phyloP scores from a whole-genome alignment of 2,888 invertebrate species.

The Drosophila hawaiiensis region DNA sequence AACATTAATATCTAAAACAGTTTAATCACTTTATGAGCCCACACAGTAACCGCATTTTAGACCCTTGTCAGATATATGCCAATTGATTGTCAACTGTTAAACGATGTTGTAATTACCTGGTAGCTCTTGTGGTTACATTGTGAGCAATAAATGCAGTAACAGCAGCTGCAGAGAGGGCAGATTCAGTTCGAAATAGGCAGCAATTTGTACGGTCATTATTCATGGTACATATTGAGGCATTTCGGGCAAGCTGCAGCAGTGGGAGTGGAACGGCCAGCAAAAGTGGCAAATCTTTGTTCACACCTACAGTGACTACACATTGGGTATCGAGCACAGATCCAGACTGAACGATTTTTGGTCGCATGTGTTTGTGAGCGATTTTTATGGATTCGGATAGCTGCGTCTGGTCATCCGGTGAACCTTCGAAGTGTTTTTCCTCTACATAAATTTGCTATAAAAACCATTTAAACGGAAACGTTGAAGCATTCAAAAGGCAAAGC shows the following conservation, averaged over 20 bases:
- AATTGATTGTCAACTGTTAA: conserved; percentile 71
- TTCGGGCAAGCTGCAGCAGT: conserved; percentile 26
- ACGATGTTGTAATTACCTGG: conserved; percentile 73
- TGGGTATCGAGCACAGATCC: not conserved
- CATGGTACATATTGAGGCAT: conserved; percentile 70
- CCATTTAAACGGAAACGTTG: conserved; percentile 80
- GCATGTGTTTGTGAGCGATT: conserved; percentile 71
- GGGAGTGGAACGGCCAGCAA: conserved; percentile 66
- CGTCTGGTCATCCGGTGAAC: conserved; percentile 74
- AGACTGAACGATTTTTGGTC: conserved; percentile 50
- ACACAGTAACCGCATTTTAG: conserved; percentile 21
- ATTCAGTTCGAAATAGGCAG: conserved; percentile 47
- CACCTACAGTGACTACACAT: conserved; percentile 48
- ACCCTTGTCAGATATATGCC: conserved; percentile 54
- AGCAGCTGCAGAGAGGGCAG: conserved; percentile 43
- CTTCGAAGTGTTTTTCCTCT: conserved; percentile 80
- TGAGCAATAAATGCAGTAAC: conserved; percentile 34
- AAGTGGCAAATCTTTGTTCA: conserved; percentile 82
- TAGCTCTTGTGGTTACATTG: conserved; percentile 60
- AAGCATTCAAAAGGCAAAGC: conserved; percentile 72
- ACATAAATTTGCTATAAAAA: conserved; percentile 82
- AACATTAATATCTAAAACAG: conserved; percentile 1
- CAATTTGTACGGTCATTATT: conserved; percentile 78
- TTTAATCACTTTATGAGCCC: not conserved
- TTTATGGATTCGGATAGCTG: conserved; percentile 77